Base-by-base conservation (phyloP, 2,888 invertebrate species). In the Eudemis profundana region DNA sequence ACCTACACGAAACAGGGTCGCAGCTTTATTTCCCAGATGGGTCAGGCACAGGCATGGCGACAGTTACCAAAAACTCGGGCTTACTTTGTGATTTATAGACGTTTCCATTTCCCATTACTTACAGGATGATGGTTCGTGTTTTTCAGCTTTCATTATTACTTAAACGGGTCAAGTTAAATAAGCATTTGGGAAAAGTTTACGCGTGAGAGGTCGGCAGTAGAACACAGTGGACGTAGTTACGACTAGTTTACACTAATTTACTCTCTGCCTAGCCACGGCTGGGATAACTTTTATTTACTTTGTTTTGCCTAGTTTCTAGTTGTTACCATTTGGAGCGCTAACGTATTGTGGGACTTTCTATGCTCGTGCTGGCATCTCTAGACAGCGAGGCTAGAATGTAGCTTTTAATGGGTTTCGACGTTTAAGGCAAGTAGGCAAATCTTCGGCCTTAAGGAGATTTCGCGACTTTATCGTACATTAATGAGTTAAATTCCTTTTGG, bases 11-110 rank as follows among this genome's bases (percentile, higher is more conserved):
- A 42, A 49, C 42, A 63, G 29, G 56, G 63, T 63, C 56, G 36
- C 63, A 42, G 23, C 57, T 64, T 59, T 64, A 64, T 64, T 64
- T 64, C 64, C 64, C 64, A 64, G 44, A 59, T 64, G 64, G 57
- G 50, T 51, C 61, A 53, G 46, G 46, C 46, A 38, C 21, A 47
- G 27, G 44, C 50, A 50, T 51, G 57, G 44, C 23, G 50, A 51
- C 44, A 51, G 42, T 51, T 51, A 33, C 64, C 64, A 42, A 59
- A 56, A 64, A 64, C 64, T 64, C 57, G 44, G 50, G 50, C 44
- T 64, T 64, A 64, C 44, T 64, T 51, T 64, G 57, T 64, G 50
- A 59, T 59, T 64, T 59, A 64, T 64, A 51, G 23, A 46, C 27
- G 36, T 57, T 61, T 36, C 36, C 46, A 36, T 54, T 62, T 38